These are phyloP conservation scores for Drosophila melanica DNA, from an alignment of 1,140 invertebrate genomes.

Conservation along the genomic window DNA sequence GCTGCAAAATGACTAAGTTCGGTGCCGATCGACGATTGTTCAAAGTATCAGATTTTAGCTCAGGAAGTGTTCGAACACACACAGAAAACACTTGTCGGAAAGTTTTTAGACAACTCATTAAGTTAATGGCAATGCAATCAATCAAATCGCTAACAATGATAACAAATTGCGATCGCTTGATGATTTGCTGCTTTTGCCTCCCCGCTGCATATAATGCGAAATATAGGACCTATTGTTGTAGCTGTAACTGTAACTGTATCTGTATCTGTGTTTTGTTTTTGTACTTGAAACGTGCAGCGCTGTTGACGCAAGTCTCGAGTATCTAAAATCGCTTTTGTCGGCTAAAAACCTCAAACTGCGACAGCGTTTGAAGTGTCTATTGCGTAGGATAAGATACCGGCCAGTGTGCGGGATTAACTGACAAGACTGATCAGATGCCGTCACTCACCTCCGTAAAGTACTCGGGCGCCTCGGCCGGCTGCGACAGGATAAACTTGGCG, in stretches of 20 bases:
- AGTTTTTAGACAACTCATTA: conserved; percentile 66
- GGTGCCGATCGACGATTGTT: conserved; percentile 19
- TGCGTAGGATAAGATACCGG: conserved; percentile 66
- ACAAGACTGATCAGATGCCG: neutral
- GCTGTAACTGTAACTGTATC: too few relatives aligned
- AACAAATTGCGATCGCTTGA: conserved; percentile 39
- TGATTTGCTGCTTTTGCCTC: conserved; percentile 2
- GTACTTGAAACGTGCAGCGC: conserved; percentile 21
- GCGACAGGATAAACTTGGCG: conserved; percentile 85
- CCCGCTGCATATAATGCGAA: neutral
- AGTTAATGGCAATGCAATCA: conserved; percentile 56
- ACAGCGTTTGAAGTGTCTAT: conserved; percentile 60
- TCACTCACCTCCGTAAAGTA: conserved; percentile 85
- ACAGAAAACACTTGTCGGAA: conserved; percentile 66
- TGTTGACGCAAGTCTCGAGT: conserved; percentile 65
- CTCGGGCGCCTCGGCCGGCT: conserved; percentile 84
- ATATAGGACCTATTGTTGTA: too few relatives aligned
- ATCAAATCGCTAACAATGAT: conserved; percentile 55
- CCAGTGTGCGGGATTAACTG: conserved; percentile 3
- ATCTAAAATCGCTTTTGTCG: conserved; percentile 46
- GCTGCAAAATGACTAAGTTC: conserved; percentile 26
- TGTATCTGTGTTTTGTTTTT: conserved; percentile 13
- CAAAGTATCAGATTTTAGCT: conserved; percentile 29
- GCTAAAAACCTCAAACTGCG: conserved; percentile 34
- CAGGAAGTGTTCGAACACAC: conserved; percentile 52